phyloP scores from a whole-genome alignment of 2,113 vertebrate genomes.

The Pseudonaja textilis region DNA sequence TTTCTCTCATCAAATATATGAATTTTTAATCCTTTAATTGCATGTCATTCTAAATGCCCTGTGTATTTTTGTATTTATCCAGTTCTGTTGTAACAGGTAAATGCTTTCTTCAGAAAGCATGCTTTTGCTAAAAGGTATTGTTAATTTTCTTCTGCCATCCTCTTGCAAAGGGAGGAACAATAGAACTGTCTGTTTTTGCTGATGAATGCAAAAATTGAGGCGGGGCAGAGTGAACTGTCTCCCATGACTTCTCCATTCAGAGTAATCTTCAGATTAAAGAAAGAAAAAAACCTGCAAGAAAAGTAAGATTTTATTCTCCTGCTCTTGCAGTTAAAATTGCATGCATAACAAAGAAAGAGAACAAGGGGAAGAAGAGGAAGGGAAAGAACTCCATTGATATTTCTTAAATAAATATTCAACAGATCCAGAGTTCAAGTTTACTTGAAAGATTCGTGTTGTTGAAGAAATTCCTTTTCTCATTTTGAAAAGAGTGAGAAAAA shows the following conservation, averaged over 20 bases:
- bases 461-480: conserved; percentile 24
- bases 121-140: background rate
- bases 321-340: conserved; percentile 15
- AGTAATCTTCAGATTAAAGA: background rate
- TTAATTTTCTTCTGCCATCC: background rate
- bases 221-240: background rate
- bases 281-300: background rate
- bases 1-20: conserved; percentile 40
- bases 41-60: conserved; percentile 39
- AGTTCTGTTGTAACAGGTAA: conserved; percentile 41
- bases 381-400: conserved; percentile 27
- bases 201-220: background rate
- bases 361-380: background rate
- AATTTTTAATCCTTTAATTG: conserved; percentile 58
- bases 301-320: background rate
- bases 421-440: background rate
- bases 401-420: conserved; percentile 24
- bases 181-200: background rate
- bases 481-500: conserved; percentile 16
- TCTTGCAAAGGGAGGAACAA: conserved; percentile 1
- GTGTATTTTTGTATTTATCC: conserved; percentile 36
- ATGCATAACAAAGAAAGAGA: conserved; percentile 22
- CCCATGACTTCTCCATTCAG: background rate
- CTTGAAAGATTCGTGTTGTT: conserved; percentile 23
- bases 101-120: background rate